Conservation (phyloP, 2,888 invertebrate genomes). For the Orgyia antiqua region DNA sequence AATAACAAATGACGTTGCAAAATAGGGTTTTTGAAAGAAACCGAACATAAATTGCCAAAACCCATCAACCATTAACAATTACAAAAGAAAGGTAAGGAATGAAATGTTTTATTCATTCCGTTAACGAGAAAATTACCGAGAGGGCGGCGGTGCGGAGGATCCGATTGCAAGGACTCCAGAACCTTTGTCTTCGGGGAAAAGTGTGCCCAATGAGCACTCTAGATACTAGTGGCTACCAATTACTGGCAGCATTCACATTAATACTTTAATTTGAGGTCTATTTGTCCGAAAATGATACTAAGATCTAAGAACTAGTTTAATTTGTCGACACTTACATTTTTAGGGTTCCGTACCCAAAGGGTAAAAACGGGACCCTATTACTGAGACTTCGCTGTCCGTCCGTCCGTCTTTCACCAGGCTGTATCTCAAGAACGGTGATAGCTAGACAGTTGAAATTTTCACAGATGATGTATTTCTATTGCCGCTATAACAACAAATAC, state of each 20-base stretch:
- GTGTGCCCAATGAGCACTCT: constrained; percentile 65
- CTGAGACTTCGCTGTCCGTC: too few relatives aligned
- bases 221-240: constrained; percentile 59
- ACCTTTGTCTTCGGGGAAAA: constrained; percentile 71
- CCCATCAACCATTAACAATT: constrained; percentile 76
- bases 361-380: too few relatives aligned
- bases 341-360: too few relatives aligned
- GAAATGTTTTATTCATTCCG: constrained; percentile 77
- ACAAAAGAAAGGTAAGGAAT: constrained; percentile 76
- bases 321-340: too few relatives aligned
- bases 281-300: constrained; percentile 15
- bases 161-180: constrained; percentile 70
- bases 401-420: too few relatives aligned
- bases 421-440: too few relatives aligned
- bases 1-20: constrained; percentile 49
- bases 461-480: too few relatives aligned
- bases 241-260: constrained; percentile 52
- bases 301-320: too few relatives aligned
- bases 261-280: constrained; percentile 39
- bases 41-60: constrained; percentile 68
- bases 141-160: constrained; percentile 63
- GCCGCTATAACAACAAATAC: too few relatives aligned
- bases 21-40: constrained; percentile 49
- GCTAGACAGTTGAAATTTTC: too few relatives aligned
- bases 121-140: constrained; percentile 77